These are phyloP conservation scores for Terrapene triunguis DNA, from an alignment of 2,113 vertebrate species.

Conservation along the genomic window DNA sequence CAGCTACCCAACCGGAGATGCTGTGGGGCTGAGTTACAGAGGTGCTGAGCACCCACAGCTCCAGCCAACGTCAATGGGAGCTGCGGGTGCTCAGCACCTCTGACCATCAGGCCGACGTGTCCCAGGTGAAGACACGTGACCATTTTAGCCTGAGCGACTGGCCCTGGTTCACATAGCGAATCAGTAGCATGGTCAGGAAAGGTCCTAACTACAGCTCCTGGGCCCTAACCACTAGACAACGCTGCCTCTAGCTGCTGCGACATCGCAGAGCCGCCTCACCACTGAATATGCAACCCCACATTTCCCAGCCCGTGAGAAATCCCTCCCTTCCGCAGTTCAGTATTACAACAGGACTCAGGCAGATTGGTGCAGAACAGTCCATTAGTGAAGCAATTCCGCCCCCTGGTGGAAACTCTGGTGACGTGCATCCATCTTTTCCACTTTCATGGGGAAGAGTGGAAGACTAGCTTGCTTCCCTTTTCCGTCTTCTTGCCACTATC, in stretches of 20 bases:
- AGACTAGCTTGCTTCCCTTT: neutral
- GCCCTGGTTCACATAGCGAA: neutral
- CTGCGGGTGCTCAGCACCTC: neutral
- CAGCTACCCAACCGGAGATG: neutral
- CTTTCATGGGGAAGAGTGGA: neutral
- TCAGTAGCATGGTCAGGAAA: neutral
- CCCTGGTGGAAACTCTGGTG: neutral
- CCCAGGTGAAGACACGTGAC: neutral
- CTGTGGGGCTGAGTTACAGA: neutral
- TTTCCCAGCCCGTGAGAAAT: neutral
- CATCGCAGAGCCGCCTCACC: neutral
- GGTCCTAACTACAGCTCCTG: neutral
- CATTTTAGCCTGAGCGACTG: too few relatives aligned
- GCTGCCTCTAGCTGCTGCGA: neutral
- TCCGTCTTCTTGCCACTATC: neutral
- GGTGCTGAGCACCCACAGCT: neutral
- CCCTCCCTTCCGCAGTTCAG: neutral
- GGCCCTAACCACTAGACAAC: neutral
- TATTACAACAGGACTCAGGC: neutral
- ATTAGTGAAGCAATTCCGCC: neutral
- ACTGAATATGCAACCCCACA: too few relatives aligned
- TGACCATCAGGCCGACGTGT: neutral
- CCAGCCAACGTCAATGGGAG: neutral
- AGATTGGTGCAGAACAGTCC: neutral
- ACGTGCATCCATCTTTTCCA: neutral